Evolutionary conservation across 1,140 invertebrate genomes (phyloP).

Genomic region (Calephelis nemesis): DNA sequence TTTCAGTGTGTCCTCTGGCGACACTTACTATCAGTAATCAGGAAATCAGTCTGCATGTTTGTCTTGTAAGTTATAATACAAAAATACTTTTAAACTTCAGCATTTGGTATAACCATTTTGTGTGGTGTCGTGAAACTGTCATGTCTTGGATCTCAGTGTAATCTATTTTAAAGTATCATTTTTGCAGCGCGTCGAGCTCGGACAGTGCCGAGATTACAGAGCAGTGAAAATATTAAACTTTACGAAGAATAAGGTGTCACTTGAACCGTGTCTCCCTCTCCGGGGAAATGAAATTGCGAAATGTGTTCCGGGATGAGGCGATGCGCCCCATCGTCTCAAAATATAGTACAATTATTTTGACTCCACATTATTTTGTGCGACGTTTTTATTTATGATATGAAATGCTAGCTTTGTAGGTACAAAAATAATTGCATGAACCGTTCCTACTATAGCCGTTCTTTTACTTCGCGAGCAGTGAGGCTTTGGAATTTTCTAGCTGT

Average conservation of each 20-base stretch:
- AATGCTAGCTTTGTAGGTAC: too few species aligned
- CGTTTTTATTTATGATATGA: background rate
- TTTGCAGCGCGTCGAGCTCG: slow-evolving; percentile 29
- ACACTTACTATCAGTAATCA: too few species aligned
- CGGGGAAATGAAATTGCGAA: slow-evolving; percentile 62
- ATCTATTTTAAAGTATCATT: slow-evolving; percentile 27
- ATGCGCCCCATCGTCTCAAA: slow-evolving; percentile 22
- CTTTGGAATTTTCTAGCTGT: too few species aligned
- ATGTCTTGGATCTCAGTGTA: slow-evolving; percentile 16
- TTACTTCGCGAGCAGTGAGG: too few species aligned
- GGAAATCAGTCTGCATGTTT: too few species aligned
- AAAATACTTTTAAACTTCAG: background rate
- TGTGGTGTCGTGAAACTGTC: background rate
- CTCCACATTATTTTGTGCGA: slow-evolving; percentile 14
- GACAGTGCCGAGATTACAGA: slow-evolving; percentile 43
- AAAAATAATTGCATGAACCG: background rate
- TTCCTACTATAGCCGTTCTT: too few species aligned
- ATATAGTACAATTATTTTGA: slow-evolving; percentile 17
- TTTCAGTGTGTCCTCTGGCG: too few species aligned
- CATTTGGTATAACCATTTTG: background rate
- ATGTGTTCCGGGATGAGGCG: slow-evolving; percentile 47
- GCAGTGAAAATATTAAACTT: slow-evolving; percentile 53
- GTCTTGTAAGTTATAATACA: too few species aligned
- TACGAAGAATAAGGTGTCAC: slow-evolving; percentile 53
- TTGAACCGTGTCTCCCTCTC: slow-evolving; percentile 41